Conservation (phyloP, 2,113 vertebrate genomes). For the Tonatia bakeri region DNA sequence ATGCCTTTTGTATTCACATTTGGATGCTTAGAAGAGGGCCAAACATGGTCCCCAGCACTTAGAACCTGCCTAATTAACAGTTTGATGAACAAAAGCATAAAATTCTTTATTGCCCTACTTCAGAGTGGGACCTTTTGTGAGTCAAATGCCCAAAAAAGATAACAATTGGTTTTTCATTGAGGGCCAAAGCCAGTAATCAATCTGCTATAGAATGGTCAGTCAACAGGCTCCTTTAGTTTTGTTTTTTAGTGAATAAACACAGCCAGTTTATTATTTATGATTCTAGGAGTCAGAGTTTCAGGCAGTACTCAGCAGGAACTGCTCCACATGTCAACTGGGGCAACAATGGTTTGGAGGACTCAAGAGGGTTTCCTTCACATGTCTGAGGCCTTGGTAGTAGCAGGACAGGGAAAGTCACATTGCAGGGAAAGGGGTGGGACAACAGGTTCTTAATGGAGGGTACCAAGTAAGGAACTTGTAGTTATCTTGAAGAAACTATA, state of each 20-base stretch:
- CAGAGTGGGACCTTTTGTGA: neutral
- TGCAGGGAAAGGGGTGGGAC: neutral
- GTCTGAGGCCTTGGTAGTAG: neutral
- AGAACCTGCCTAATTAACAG: neutral
- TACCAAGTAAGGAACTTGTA: neutral
- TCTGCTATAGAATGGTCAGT: neutral
- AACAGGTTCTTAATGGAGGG: neutral
- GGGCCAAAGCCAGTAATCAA: neutral
- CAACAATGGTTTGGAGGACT: neutral
- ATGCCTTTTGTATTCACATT: neutral
- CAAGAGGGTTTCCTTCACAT: neutral
- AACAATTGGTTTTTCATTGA: neutral
- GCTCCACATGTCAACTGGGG: neutral
- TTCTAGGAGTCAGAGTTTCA: neutral
- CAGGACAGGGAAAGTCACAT: neutral
- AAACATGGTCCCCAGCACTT: neutral
- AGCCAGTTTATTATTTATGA: neutral
- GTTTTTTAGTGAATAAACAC: neutral
- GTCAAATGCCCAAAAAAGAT: neutral
- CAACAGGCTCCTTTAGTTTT: neutral
- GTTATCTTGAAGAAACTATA: neutral
- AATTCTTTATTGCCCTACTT: neutral
- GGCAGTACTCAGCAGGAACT: neutral
- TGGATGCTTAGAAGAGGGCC: neutral
- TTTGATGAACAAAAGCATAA: neutral